phyloP scores from a whole-genome alignment of 2,888 invertebrate genomes.

The Paralinhomoeus sp. region DNA sequence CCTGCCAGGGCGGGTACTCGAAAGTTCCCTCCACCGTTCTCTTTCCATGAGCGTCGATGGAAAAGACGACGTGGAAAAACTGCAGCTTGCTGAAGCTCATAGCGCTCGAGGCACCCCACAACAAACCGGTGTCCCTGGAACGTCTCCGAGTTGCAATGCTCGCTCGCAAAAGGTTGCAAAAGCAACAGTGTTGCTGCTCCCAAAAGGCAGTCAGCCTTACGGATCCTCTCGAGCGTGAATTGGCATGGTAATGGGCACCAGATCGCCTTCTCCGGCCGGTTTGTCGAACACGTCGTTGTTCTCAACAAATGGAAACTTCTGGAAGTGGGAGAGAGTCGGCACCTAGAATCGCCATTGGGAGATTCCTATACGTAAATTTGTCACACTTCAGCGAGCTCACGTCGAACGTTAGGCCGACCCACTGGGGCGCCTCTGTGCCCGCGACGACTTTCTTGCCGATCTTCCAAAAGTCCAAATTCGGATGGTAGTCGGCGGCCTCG shows the following conservation, averaged over 20 bases:
- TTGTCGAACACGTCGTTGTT: slow-evolving; percentile 20
- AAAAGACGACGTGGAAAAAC: slow-evolving; percentile 23
- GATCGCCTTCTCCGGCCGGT: slow-evolving; percentile 12
- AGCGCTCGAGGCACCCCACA: slow-evolving; percentile 23
- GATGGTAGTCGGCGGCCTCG: slow-evolving; percentile 19
- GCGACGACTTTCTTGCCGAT: slow-evolving; percentile 16
- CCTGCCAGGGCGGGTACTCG: slow-evolving; percentile 21
- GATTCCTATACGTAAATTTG: background rate
- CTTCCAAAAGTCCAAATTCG: slow-evolving; percentile 25
- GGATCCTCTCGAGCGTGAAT: slow-evolving; percentile 18
- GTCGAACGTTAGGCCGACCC: slow-evolving; percentile 24
- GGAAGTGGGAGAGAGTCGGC: slow-evolving; percentile 18
- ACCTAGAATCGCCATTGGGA: slow-evolving; percentile 8
- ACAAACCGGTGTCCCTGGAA: slow-evolving; percentile 14
- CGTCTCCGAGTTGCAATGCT: too few species aligned
- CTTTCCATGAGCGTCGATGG: slow-evolving; percentile 17
- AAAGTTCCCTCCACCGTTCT: slow-evolving; percentile 20
- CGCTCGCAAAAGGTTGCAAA: too few species aligned
- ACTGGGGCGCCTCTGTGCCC: slow-evolving; percentile 23
- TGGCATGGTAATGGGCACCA: slow-evolving; percentile 23
- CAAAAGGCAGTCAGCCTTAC: too few species aligned
- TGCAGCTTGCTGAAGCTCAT: slow-evolving; percentile 22
- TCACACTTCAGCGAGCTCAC: slow-evolving; percentile 6
- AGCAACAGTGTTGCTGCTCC: too few species aligned
- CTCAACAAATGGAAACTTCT: slow-evolving; percentile 20